phyloP scores from a whole-genome alignment of 2,797 vertebrate species.

The Prionace glauca region DNA sequence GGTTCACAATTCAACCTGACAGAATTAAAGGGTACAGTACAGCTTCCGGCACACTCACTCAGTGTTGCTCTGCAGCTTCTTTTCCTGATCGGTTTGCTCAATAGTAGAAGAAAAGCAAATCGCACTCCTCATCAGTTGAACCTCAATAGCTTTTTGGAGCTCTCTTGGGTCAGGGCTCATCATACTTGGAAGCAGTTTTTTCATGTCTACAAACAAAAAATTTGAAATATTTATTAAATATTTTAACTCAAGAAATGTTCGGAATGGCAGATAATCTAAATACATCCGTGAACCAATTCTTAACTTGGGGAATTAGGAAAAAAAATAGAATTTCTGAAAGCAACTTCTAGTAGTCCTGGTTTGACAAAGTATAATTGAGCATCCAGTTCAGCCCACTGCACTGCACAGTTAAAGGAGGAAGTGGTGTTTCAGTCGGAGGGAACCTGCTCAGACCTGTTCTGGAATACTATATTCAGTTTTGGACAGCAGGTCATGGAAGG shows the following conservation, averaged over 20 bases:
- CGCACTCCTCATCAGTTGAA: constrained; percentile 86
- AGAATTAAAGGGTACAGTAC: neutral
- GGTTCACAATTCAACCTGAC: neutral
- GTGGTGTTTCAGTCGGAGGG: neutral
- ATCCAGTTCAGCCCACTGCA: neutral
- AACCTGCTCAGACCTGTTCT: neutral
- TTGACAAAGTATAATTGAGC: neutral
- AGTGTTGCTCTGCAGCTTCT: constrained; percentile 67
- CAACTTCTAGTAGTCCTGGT: neutral
- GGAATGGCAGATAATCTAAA: neutral
- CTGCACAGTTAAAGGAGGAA: neutral
- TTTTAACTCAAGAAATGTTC: neutral
- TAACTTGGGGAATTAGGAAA: neutral
- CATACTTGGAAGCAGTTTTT: constrained; percentile 84
- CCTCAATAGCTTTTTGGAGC: constrained; percentile 93
- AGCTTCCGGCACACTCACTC: constrained; percentile 69
- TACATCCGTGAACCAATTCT: neutral
- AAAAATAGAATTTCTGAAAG: neutral
- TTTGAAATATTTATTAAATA: neutral
- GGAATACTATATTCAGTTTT: neutral
- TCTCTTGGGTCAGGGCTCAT: constrained; percentile 89
- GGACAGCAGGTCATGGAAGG: neutral
- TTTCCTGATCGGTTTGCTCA: constrained; percentile 71
- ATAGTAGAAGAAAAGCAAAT: constrained; percentile 73
- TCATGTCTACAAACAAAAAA: constrained; percentile 68